A percentile compares a stretch with the other conserved stretches of the same genome.
phyloP scores from a whole-genome alignment of 2,888 invertebrate genomes.

The Sarcophaga rosellei region DNA sequence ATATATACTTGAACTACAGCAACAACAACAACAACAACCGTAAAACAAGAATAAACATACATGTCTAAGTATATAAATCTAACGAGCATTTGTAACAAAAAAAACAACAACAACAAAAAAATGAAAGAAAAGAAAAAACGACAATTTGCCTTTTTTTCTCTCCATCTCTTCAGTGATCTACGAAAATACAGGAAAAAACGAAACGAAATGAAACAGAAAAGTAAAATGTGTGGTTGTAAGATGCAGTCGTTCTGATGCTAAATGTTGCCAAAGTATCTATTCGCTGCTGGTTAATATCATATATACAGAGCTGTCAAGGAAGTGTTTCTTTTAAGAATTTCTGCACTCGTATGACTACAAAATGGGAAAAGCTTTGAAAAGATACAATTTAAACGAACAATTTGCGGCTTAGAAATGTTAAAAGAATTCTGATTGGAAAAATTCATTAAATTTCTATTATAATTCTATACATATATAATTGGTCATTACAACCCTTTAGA shows the following conservation, averaged over 20 bases:
- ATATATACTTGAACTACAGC: constrained; percentile 34
- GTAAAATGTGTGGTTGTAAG: constrained; percentile 32
- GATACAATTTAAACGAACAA: too few relatives aligned
- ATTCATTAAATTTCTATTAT: too few relatives aligned
- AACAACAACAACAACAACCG: constrained; percentile 15
- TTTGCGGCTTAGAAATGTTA: too few relatives aligned
- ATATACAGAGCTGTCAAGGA: not conserved
- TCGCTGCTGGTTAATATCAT: not conserved
- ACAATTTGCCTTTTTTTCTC: not conserved
- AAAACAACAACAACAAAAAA: not conserved
- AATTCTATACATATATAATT: too few relatives aligned
- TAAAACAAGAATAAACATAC: constrained; percentile 30
- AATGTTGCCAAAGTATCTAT: constrained; percentile 24
- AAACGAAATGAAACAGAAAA: not conserved
- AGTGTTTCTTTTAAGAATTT: too few relatives aligned
- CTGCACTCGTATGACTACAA: too few relatives aligned
- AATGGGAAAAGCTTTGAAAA: not conserved
- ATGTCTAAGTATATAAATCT: constrained; percentile 65
- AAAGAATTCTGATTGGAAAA: too few relatives aligned
- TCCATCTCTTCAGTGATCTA: constrained; percentile 26
- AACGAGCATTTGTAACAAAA: constrained; percentile 58
- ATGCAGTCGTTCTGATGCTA: constrained; percentile 33
- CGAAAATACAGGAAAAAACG: not conserved
- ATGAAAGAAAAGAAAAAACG: not conserved
- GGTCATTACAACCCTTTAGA: too few relatives aligned